These are phyloP conservation scores for Sebastes iracundus DNA, from an alignment of 2,797 vertebrate species.

Conservation along the genomic window DNA sequence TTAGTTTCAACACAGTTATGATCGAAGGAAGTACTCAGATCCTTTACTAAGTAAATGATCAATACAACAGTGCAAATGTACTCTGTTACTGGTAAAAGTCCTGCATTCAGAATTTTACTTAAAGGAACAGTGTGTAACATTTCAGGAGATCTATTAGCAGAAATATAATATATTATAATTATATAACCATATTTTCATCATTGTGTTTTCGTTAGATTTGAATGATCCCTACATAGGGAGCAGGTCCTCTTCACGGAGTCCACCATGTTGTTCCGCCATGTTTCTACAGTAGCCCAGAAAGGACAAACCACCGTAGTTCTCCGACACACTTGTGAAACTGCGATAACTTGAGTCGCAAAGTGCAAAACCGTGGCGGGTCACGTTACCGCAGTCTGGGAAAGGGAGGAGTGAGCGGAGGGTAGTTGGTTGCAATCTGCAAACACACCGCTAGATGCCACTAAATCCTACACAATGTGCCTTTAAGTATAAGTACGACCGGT, in stretches of 20 bases:
- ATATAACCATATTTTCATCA: neutral
- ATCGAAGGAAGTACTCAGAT: neutral
- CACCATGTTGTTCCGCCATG: neutral
- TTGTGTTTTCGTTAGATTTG: neutral
- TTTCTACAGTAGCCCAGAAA: neutral
- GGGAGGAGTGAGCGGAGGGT: too few species aligned
- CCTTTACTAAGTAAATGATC: neutral
- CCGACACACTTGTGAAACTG: too few species aligned
- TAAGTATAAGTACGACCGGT: too few species aligned
- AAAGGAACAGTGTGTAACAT: neutral
- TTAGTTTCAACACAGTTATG: neutral
- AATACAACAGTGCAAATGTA: neutral
- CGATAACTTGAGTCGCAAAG: too few species aligned
- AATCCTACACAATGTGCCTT: too few species aligned
- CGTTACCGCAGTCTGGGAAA: too few species aligned
- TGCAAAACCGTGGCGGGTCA: too few species aligned
- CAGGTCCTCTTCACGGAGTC: neutral
- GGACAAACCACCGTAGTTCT: too few species aligned
- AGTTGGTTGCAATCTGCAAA: too few species aligned
- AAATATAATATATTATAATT: neutral
- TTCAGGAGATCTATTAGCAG: neutral
- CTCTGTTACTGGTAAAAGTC: neutral
- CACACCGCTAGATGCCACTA: too few species aligned
- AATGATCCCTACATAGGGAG: neutral
- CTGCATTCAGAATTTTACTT: neutral